These are phyloP conservation scores for Tetramorium parvispinum DNA, from an alignment of 1,140 invertebrate species.

Conservation along the genomic window DNA sequence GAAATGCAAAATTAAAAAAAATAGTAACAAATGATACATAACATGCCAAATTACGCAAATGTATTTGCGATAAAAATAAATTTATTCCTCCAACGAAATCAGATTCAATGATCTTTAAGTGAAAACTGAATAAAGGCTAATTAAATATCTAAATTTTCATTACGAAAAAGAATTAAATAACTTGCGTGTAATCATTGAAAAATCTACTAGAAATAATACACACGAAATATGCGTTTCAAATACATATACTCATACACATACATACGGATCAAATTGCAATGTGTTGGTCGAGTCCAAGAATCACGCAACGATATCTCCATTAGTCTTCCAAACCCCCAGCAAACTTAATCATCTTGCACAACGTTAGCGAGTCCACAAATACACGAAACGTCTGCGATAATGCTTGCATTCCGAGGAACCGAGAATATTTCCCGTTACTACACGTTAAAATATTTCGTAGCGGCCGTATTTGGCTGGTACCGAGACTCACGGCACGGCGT, in stretches of 20 bases:
- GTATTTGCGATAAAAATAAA: background rate
- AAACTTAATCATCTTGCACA: slow-evolving; percentile 4
- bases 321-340: slow-evolving; percentile 4
- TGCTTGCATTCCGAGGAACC: background rate
- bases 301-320: background rate
- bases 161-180: background rate
- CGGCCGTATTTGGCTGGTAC: background rate
- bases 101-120: background rate
- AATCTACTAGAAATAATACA: background rate
- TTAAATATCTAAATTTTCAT: background rate
- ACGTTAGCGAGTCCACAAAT: background rate
- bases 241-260: background rate
- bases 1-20: background rate
- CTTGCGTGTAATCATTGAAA: background rate
- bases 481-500: background rate
- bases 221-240: background rate
- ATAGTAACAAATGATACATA: background rate
- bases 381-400: background rate
- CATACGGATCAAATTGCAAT: background rate
- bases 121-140: background rate
- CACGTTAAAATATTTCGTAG: background rate
- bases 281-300: background rate
- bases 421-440: background rate
- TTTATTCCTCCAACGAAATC: background rate
- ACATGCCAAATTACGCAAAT: background rate